Conservation (phyloP, 2,797 vertebrate species). For the Chaunax sp. region DNA sequence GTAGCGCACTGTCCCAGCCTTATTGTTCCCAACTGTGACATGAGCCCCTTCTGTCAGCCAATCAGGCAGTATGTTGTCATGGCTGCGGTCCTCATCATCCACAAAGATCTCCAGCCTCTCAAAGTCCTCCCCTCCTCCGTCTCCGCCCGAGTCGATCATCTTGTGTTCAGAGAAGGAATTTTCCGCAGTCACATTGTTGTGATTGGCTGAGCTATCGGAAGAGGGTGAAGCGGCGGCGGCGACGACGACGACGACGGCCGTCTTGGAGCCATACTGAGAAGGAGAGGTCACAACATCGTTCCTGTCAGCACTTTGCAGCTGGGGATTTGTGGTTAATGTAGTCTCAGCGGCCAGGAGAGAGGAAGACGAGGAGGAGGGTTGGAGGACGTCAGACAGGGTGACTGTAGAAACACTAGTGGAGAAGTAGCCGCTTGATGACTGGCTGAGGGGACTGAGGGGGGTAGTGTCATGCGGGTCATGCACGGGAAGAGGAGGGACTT, state of each 20-base stretch:
- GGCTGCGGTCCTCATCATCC: constrained; percentile 85
- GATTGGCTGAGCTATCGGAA: constrained; percentile 60
- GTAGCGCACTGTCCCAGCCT: constrained; percentile 89
- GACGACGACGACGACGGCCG: constrained; percentile 23
- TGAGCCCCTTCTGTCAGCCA: constrained; percentile 93
- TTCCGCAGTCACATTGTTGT: constrained; percentile 56
- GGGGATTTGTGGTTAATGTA: constrained; percentile 58
- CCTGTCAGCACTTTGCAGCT: constrained; percentile 69
- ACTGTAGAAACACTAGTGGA: constrained; percentile 94
- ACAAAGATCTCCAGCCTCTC: constrained; percentile 85
- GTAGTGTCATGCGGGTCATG: constrained; percentile 89
- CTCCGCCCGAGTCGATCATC: constrained; percentile 63
- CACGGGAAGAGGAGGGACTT: constrained; percentile 81
- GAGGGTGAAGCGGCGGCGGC: constrained; percentile 34
- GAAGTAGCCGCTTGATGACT: constrained; percentile 96
- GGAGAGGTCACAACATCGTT: constrained; percentile 78
- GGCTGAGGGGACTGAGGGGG: constrained; percentile 93
- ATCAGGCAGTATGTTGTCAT: constrained; percentile 79
- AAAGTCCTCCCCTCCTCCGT: constrained; percentile 49
- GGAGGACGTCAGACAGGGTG: constrained; percentile 88
- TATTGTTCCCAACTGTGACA: constrained; percentile 89
- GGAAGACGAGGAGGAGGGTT: constrained; percentile 66
- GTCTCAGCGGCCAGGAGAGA: constrained; percentile 72
- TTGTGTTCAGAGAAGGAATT: constrained; percentile 71
- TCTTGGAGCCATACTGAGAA: constrained; percentile 71